Evolutionary conservation across 2,113 vertebrate species (phyloP).

Genomic region (Tichodroma muraria): DNA sequence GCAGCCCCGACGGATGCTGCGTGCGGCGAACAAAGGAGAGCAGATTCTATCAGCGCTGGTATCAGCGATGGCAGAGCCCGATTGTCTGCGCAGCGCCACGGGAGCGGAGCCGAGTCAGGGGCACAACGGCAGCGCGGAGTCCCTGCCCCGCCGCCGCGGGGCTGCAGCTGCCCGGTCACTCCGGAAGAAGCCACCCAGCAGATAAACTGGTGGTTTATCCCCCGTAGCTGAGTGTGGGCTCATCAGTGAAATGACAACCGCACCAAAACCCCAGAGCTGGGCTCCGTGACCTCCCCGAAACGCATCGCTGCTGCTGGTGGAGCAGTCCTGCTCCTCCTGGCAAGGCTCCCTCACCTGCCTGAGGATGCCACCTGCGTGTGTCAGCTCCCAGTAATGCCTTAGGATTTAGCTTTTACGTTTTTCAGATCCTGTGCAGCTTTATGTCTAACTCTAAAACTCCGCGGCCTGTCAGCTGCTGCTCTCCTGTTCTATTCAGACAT

Average conservation of each 20-base stretch:
- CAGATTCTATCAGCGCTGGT: background rate
- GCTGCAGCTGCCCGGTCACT: too few species aligned
- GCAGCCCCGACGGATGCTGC: background rate
- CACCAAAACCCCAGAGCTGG: background rate
- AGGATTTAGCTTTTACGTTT: background rate
- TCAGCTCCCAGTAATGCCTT: background rate
- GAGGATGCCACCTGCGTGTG: background rate
- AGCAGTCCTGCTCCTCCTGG: background rate
- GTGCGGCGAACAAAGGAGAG: background rate
- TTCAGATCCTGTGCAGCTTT: background rate
- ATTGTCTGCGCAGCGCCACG: background rate
- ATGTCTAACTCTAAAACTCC: too few species aligned
- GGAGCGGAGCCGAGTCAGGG: too few species aligned
- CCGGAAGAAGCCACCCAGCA: too few species aligned
- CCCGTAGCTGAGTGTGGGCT: too few species aligned
- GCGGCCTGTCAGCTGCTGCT: accelerated
- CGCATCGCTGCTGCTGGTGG: background rate
- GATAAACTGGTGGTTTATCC: too few species aligned
- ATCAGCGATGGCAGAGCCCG: background rate
- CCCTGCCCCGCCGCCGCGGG: too few species aligned
- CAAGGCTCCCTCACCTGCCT: background rate
- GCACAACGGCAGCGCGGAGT: too few species aligned
- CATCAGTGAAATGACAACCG: too few species aligned
- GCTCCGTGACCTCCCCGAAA: background rate
- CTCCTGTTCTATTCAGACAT: background rate